These are phyloP conservation scores for Gastracanthus pulcherrimus DNA, from an alignment of 2,888 invertebrate genomes.

Conservation along the genomic window DNA sequence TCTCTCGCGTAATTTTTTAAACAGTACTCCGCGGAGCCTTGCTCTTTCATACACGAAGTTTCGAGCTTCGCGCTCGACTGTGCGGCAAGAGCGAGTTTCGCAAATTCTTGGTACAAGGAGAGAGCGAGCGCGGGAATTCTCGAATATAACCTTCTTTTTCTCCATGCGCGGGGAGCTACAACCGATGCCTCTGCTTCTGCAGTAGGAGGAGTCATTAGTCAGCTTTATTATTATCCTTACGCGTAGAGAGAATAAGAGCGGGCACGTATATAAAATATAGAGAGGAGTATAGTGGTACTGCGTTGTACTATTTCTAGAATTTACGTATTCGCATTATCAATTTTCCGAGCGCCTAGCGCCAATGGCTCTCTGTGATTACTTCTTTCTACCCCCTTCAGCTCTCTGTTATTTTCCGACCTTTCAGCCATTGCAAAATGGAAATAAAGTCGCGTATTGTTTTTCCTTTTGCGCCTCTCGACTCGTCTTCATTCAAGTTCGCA, in stretches of 20 bases:
- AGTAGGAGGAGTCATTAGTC: conserved; percentile 38
- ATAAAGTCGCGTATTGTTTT: neutral
- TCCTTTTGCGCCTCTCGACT: neutral
- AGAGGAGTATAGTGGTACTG: neutral
- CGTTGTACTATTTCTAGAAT: neutral
- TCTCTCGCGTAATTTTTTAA: conserved; percentile 39
- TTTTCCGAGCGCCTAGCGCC: neutral
- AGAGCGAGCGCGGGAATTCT: too few species aligned
- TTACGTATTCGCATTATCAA: neutral
- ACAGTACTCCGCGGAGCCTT: neutral
- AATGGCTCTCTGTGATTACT: too few species aligned
- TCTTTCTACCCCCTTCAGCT: neutral
- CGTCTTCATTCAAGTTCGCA: too few species aligned
- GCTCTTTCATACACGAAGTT: too few species aligned
- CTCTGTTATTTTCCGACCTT: neutral
- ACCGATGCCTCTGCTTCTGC: too few species aligned
- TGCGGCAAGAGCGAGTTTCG: too few species aligned
- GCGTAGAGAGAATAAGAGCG: neutral
- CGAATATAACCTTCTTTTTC: neutral
- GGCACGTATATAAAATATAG: neutral
- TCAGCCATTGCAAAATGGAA: neutral
- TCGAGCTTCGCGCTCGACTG: too few species aligned
- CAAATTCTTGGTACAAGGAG: neutral
- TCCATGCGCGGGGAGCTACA: neutral
- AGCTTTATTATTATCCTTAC: conserved; percentile 18